Base-by-base conservation (phyloP, 2,113 vertebrate genomes). In the Catharus minimus region DNA sequence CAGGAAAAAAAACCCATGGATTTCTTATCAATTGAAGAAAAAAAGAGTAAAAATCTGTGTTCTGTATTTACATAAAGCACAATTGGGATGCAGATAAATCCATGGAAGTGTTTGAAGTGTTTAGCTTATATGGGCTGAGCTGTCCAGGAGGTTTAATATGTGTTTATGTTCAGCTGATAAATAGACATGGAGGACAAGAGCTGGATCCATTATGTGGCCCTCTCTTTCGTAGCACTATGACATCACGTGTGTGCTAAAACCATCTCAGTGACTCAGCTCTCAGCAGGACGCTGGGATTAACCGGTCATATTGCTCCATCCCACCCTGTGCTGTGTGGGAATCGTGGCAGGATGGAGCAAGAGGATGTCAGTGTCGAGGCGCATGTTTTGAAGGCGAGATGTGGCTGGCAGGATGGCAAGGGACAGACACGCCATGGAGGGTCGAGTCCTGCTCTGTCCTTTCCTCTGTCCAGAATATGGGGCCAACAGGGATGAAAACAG, bases 111-210 rank as follows among this genome's bases (percentile, higher is more conserved):
- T 49, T 84, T 23, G 30, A 55, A 60, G 76, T 7, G 15, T 75
- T 92, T 28, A 36, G 50, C 32, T 92, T 75, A 64, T 49, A 56
- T 41, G 81, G 89, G 26, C 69, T 4, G 32, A 68, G 57, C 69
- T 86, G 49, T 87, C 38, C 71, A 6, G 57, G 81, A 93, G 78
- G n/a, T 74, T 93, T 41, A 36, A 71, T n/a, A 11, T 20, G n/a
- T 83, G 73, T 82, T 94, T 73, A 24, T 58, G 62, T 44, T 65
- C 71, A 90, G 57, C 68, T 75, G 89, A 77, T 81, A 60, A 78
- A 58, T 14, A 67, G 91, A 46, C 24, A 8, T 5, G 7, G 10
- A 60, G 52, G 52, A 36, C 30, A 41, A 58, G 89, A 71, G 57
- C 36, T 3, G 30, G 36, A n/a, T 67, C 73, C 24, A 2, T 36